These are phyloP conservation scores for Rhabdophis nuchalis DNA, from an alignment of 2,797 vertebrate species.

Conservation along the genomic window DNA sequence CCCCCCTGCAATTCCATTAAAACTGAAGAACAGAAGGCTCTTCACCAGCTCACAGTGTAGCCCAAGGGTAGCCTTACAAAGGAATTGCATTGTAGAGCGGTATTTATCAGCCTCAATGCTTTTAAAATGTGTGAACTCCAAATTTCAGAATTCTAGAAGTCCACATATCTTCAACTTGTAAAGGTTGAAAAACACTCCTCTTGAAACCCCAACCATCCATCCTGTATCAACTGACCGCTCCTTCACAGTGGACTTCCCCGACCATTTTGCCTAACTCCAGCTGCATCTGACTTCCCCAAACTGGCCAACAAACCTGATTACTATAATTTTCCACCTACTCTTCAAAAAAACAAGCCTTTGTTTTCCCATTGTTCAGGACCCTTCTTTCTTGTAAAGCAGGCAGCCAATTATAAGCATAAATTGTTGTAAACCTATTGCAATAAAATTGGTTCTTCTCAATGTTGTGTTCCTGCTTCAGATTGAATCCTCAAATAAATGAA, in stretches of 20 bases:
- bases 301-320: neutral
- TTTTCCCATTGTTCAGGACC: neutral
- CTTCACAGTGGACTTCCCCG: neutral
- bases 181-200: neutral
- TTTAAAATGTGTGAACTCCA: neutral
- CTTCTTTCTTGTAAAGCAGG: neutral
- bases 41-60: neutral
- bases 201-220: neutral
- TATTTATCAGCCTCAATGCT: neutral
- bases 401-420: neutral
- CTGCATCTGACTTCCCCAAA: neutral
- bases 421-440: neutral
- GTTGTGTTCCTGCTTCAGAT: neutral
- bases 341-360: neutral
- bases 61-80: neutral
- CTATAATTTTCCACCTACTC: neutral
- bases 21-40: neutral
- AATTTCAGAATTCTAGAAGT: neutral
- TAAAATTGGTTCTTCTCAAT: neutral
- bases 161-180: neutral
- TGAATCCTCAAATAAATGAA: neutral
- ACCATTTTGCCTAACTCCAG: neutral
- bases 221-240: neutral
- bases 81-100: neutral
- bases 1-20: neutral